phyloP scores from a whole-genome alignment of 2,888 invertebrate species.

The Iphiclides podalirius region DNA sequence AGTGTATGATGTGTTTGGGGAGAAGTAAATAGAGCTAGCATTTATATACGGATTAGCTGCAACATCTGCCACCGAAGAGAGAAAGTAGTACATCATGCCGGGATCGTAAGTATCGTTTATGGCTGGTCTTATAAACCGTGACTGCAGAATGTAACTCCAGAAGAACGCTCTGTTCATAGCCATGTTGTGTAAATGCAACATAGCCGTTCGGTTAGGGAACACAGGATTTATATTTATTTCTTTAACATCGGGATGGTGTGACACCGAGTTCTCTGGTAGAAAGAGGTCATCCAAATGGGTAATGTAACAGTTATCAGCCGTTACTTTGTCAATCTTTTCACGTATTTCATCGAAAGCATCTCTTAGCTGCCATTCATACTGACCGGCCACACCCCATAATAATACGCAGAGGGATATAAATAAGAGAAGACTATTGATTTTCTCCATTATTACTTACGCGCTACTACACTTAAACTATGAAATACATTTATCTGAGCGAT shows the following conservation, averaged over 20 bases:
- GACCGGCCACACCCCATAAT: conserved; percentile 86
- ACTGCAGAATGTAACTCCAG: conserved; percentile 96
- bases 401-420: conserved; percentile 61
- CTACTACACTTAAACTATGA: conserved; percentile 20
- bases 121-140: conserved; percentile 92
- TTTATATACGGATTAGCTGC: conserved; percentile 95
- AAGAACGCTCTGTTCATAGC: conserved; percentile 97
- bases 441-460: conserved; percentile 54
- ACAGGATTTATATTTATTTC: conserved; percentile 96
- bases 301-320: conserved; percentile 93
- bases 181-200: conserved; percentile 97
- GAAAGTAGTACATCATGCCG: conserved; percentile 98
- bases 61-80: conserved; percentile 97
- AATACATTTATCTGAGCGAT: conserved; percentile 2
- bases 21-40: conserved; percentile 95
- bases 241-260: conserved; percentile 95
- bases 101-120: conserved; percentile 97
- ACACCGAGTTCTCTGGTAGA: conserved; percentile 90
- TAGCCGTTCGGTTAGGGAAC: conserved; percentile 95
- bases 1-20: conserved; percentile 95
- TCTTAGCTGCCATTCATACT: conserved; percentile 94
- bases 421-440: conserved; percentile 50
- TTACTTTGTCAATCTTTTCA: conserved; percentile 90
- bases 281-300: conserved; percentile 91
- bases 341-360: conserved; percentile 95